phyloP scores from a whole-genome alignment of 2,888 invertebrate species.

The Andrena bucephala region DNA sequence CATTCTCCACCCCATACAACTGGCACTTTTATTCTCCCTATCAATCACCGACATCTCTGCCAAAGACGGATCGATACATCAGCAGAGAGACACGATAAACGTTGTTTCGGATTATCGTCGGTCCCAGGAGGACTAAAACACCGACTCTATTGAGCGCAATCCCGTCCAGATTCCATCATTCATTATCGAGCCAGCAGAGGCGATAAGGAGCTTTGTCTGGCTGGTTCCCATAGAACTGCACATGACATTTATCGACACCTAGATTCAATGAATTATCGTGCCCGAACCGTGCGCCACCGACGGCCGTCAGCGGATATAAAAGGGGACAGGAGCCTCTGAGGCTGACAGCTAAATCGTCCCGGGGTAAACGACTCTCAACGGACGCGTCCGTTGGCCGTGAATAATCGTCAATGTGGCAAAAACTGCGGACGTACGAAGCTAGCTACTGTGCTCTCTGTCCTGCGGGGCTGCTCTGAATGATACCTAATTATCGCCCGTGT shows the following conservation, averaged over 20 bases:
- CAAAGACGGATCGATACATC: slow-evolving; percentile 3
- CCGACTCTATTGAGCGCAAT: neutral
- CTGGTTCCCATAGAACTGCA: slow-evolving; percentile 23
- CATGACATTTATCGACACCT: slow-evolving; percentile 62
- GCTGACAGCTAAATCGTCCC: slow-evolving; percentile 59
- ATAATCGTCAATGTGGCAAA: slow-evolving; percentile 48
- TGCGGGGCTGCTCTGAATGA: neutral
- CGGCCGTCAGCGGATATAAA: slow-evolving; percentile 36
- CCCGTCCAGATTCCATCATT: slow-evolving; percentile 31
- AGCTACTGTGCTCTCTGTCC: slow-evolving; percentile 2
- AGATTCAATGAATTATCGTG: slow-evolving; percentile 59
- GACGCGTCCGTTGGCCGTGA: slow-evolving; percentile 37
- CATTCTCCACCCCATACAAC: neutral
- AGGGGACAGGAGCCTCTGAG: slow-evolving; percentile 29
- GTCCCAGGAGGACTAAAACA: slow-evolving; percentile 8
- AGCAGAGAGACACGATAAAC: slow-evolving; percentile 2
- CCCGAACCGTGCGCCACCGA: slow-evolving; percentile 21
- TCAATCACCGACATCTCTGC: slow-evolving; percentile 1
- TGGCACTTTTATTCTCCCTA: slow-evolving; percentile 13
- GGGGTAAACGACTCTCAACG: slow-evolving; percentile 51
- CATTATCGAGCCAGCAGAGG: slow-evolving; percentile 23
- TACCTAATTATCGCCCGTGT: neutral
- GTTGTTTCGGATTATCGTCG: slow-evolving; percentile 22
- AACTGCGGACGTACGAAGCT: slow-evolving; percentile 18
- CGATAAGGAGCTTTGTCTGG: slow-evolving; percentile 58